Evolutionary conservation across 2,113 vertebrate genomes (phyloP), one percentile per base, ranked within the genome.

Genomic region (Syngnathoides biaculeatus): DNA sequence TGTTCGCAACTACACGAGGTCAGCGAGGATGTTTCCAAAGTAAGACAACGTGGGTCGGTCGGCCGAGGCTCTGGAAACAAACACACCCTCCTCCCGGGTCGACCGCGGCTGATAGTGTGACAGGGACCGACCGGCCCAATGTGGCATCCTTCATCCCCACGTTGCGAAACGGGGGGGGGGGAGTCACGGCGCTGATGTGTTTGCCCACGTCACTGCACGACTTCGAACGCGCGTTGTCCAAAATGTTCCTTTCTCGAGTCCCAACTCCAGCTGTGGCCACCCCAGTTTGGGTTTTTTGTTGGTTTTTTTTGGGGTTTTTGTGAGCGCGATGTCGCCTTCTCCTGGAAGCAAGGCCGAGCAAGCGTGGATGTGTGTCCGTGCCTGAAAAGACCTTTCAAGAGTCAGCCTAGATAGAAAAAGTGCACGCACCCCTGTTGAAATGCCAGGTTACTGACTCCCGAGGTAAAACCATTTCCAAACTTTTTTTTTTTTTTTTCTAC

Each of bases 291-390:
- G n/a, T n/a, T n/a, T n/a, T n/a, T n/a, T n/a, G n/a, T n/a, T n/a
- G n/a, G n/a, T n/a, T n/a, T n/a, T n/a, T n/a, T n/a, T n/a, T n/a
- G n/a, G n/a, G n/a, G n/a, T n/a, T n/a, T n/a, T n/a, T n/a, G n/a
- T n/a, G n/a, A n/a, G n/a, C n/a, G n/a, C n/a, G n/a, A n/a, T n/a
- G n/a, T n/a, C n/a, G n/a, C n/a, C n/a, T n/a, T n/a, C n/a, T n/a
- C 76, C 66, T 79, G 71, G 71, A 75, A 70, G 86, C 70, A 2
- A 53, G 57, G 40, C 40, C 20, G 20, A 35, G 56, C 60, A 73
- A 50, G 62, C 64, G 68, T 63, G 52, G 57, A 50, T 53, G 15
- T 61, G 64, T 55, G 22, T 12, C 13, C 10, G 12, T 26, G 40
- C 8, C 62, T 48, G 10, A 3, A 26, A 24, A 64, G 43, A 48